Conservation (phyloP, 2,888 invertebrate genomes). For the Hypena proboscidalis region DNA sequence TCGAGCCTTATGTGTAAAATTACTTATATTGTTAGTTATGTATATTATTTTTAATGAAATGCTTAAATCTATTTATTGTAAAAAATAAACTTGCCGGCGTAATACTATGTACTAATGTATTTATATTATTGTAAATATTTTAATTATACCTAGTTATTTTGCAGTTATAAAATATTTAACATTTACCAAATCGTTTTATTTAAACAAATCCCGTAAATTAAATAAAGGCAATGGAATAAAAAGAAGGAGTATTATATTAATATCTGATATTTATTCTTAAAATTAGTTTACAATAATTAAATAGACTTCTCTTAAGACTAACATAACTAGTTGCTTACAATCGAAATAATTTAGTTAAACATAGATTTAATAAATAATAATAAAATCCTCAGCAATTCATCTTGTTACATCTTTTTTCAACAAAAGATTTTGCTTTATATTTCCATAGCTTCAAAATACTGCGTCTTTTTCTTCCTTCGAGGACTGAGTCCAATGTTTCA, state of each 20-base stretch:
- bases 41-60: conserved; percentile 58
- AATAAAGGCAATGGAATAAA: too few relatives aligned
- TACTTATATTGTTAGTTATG: conserved; percentile 43
- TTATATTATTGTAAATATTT: conserved; percentile 76
- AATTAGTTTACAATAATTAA: too few relatives aligned
- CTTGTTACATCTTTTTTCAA: conserved; percentile 37
- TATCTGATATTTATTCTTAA: too few relatives aligned
- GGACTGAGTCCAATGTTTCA: conserved; percentile 28
- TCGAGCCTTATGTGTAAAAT: conserved; percentile 80
- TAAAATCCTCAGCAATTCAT: background rate
- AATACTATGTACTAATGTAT: conserved; percentile 74
- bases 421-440: conserved; percentile 32
- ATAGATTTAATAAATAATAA: too few relatives aligned
- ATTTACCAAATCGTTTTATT: conserved; percentile 47
- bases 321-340: too few relatives aligned
- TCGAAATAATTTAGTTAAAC: too few relatives aligned
- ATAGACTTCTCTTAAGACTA: too few relatives aligned
- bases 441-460: conserved; percentile 37
- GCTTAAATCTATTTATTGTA: conserved; percentile 77
- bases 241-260: background rate
- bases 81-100: conserved; percentile 82
- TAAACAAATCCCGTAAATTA: conserved; percentile 2
- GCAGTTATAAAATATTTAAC: conserved; percentile 71
- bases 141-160: conserved; percentile 68
- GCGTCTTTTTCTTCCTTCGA: conserved; percentile 23